A percentile compares a stretch with the other conserved stretches of the same genome.
phyloP scores from a whole-genome alignment of 2,888 invertebrate species.

The Stictocephala bisonia region DNA sequence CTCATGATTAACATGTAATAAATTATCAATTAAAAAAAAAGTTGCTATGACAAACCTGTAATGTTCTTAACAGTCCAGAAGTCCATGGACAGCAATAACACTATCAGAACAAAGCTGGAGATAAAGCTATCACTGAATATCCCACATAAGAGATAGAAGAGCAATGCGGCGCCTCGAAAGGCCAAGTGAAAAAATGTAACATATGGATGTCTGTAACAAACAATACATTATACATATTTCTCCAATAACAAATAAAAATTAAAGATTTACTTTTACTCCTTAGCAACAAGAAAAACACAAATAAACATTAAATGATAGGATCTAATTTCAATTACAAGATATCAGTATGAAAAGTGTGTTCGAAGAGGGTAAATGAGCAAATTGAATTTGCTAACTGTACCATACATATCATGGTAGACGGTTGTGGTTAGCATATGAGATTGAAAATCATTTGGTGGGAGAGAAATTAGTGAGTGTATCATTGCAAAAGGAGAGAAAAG shows the following conservation, averaged over 20 bases:
- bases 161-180: constrained; percentile 85
- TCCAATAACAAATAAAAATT: constrained; percentile 21
- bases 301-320: background rate
- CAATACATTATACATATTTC: constrained; percentile 13
- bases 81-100: constrained; percentile 93
- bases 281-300: constrained; percentile 42
- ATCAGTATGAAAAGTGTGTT: too few relatives aligned
- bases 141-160: constrained; percentile 90
- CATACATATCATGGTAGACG: too few relatives aligned
- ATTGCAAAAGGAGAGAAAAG: too few relatives aligned
- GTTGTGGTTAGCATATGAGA: too few relatives aligned
- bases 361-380: background rate
- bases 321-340: too few relatives aligned
- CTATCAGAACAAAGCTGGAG: constrained; percentile 92
- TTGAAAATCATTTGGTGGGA: too few relatives aligned
- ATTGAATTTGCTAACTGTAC: constrained; percentile 1
- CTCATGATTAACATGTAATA: too few relatives aligned
- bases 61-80: constrained; percentile 99
- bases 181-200: constrained; percentile 92
- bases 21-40: too few relatives aligned
- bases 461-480: too few relatives aligned
- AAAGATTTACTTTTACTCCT: constrained; percentile 42
- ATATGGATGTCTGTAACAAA: constrained; percentile 83
- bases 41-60: too few relatives aligned
- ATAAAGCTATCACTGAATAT: constrained; percentile 94